A percentile compares a stretch with the other conserved stretches of the same genome.
Evolutionary conservation across 2,113 vertebrate species (phyloP).

Genomic region (Leptobrachium leishanense): DNA sequence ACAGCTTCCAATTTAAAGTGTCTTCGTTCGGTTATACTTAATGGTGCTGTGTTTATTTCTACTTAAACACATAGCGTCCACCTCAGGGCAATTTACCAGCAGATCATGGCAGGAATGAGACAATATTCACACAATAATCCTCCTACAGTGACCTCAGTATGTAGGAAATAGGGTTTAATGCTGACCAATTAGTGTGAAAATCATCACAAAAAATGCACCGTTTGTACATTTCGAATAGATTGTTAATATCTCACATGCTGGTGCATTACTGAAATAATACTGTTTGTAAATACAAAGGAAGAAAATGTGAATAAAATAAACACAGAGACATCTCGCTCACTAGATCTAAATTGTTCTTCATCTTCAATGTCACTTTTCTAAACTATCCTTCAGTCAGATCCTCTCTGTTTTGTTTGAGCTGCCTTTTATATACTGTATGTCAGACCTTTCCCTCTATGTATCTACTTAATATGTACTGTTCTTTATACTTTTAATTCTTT

Average conservation of each 20-base stretch:
- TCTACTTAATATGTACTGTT: too few relatives aligned
- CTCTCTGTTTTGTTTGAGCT: neutral
- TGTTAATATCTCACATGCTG: too few relatives aligned
- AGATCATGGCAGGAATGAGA: neutral
- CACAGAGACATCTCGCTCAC: neutral
- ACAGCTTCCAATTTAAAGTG: conserved; percentile 61
- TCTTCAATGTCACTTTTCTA: neutral
- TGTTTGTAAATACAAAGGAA: too few relatives aligned
- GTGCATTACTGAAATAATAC: too few relatives aligned
- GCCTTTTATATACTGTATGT: too few relatives aligned
- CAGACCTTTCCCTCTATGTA: too few relatives aligned
- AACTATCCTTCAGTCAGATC: neutral
- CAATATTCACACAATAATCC: neutral
- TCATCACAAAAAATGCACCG: too few relatives aligned
- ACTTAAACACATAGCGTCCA: conserved; percentile 16
- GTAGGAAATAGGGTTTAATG: neutral
- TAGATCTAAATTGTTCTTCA: neutral
- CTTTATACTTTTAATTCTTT: too few relatives aligned
- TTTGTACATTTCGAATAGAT: too few relatives aligned
- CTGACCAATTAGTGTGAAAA: too few relatives aligned
- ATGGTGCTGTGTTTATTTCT: conserved; percentile 28
- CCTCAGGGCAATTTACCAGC: neutral
- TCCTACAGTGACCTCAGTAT: neutral
- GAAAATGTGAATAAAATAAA: too few relatives aligned
- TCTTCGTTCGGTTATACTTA: conserved; percentile 21